phyloP scores from a whole-genome alignment of 2,888 invertebrate genomes.

The Zeuzera pyrina region DNA sequence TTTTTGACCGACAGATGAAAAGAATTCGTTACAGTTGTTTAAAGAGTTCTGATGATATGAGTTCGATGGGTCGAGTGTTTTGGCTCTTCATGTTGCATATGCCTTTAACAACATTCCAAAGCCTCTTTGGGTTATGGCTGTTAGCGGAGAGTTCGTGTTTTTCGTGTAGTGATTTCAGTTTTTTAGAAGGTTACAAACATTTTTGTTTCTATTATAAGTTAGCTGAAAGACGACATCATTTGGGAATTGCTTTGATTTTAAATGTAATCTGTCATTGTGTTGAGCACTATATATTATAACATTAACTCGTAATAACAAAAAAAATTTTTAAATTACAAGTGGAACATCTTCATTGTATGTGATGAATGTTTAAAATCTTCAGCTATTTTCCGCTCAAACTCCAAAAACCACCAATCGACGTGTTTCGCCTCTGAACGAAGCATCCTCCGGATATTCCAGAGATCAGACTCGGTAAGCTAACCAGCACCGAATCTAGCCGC shows the following conservation, averaged over 20 bases:
- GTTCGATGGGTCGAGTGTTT: constrained; percentile 5
- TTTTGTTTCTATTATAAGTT: constrained; percentile 13
- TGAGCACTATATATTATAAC: no score
- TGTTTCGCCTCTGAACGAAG: no score
- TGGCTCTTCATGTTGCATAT: constrained; percentile 11
- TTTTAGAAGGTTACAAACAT: constrained; percentile 13
- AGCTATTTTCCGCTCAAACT: no score
- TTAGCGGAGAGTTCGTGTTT: constrained; percentile 5
- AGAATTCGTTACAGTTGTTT: constrained; percentile 3
- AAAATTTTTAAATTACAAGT: no score
- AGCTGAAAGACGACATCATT: constrained; percentile 8
- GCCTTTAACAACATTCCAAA: constrained; percentile 11
- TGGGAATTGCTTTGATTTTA: constrained; percentile 8
- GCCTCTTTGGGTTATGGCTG: constrained; percentile 4
- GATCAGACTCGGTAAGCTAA: no score
- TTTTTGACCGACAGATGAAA: constrained; percentile 3
- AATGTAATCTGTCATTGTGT: constrained; percentile 9
- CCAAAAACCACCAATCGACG: no score
- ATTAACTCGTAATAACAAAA: no score
- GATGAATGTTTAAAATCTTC: no score
- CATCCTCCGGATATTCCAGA: no score
- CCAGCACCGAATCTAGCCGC: no score
- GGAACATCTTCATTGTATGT: no score
- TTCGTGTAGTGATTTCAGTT: constrained; percentile 11
- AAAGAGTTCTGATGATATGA: neutral